These are phyloP conservation scores for Ceyx margarethae DNA, from an alignment of 2,113 vertebrate genomes.

Conservation along the genomic window DNA sequence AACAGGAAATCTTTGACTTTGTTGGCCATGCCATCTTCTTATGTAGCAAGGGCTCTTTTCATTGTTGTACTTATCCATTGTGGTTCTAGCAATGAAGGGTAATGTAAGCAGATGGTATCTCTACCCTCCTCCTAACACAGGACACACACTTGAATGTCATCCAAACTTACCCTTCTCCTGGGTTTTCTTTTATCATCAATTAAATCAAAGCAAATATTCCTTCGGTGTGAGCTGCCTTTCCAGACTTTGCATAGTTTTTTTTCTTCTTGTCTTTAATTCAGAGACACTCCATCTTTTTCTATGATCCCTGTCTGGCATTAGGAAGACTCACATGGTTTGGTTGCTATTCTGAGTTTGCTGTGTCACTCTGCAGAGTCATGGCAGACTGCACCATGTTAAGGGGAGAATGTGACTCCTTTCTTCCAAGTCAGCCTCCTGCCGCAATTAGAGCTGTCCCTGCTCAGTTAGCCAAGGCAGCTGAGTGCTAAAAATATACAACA, in stretches of 20 bases:
- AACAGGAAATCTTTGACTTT: conserved; percentile 32
- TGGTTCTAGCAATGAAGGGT: conserved; percentile 35
- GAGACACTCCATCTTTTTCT: background rate
- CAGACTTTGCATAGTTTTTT: background rate
- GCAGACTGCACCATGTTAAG: background rate
- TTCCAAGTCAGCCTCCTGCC: background rate
- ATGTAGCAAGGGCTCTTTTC: conserved; percentile 10
- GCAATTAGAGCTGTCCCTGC: background rate
- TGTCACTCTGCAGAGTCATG: conserved; percentile 53
- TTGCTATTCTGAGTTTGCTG: background rate
- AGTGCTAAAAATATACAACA: background rate
- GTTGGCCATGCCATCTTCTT: background rate
- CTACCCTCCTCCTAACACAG: conserved; percentile 59
- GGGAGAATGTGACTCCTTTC: background rate
- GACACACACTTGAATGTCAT: conserved; percentile 65
- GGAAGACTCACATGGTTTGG: background rate
- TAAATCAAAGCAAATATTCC: conserved; percentile 55
- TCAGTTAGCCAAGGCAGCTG: background rate
- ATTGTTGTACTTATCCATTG: background rate
- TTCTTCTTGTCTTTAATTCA: conserved; percentile 10
- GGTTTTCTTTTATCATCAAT: conserved; percentile 64
- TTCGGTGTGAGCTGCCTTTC: background rate
- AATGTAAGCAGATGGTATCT: conserved; percentile 62
- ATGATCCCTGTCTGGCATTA: background rate
- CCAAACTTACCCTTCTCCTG: conserved; percentile 56